Percentiles rank a stretch among this genome's conserved stretches.
phyloP scores from a whole-genome alignment of 1,140 invertebrate genomes.

The Amyelois transitella region DNA sequence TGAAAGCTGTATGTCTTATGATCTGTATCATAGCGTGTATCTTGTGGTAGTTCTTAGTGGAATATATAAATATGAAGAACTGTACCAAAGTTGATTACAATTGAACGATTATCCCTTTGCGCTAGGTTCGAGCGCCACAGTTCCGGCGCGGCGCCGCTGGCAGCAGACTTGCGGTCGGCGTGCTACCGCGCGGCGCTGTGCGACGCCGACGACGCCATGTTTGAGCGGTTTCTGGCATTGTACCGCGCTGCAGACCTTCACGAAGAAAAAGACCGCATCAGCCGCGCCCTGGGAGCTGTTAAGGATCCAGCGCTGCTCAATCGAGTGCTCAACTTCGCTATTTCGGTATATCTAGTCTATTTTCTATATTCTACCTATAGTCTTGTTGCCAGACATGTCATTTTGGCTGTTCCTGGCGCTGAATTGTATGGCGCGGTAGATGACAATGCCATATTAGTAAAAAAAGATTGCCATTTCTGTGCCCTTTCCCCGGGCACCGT shows the following conservation, averaged over 20 bases:
- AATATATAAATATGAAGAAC: too few species aligned
- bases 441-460: too few species aligned
- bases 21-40: too few species aligned
- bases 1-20: too few species aligned
- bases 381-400: too few species aligned
- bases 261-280: slow-evolving; percentile 94
- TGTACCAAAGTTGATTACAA: too few species aligned
- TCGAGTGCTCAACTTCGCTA: slow-evolving; percentile 90
- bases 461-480: too few species aligned
- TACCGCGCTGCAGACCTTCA: slow-evolving; percentile 90
- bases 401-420: too few species aligned
- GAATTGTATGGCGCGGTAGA: too few species aligned
- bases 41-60: too few species aligned
- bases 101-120: neutral
- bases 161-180: slow-evolving; percentile 90
- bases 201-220: slow-evolving; percentile 80
- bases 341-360: slow-evolving; percentile 78
- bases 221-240: slow-evolving; percentile 86
- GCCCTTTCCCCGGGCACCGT: too few species aligned
- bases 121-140: slow-evolving; percentile 82
- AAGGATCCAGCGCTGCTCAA: slow-evolving; percentile 81
- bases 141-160: slow-evolving; percentile 77
- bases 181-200: slow-evolving; percentile 92
- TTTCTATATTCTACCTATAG: too few species aligned
- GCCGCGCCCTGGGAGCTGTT: slow-evolving; percentile 85